Conservation (phyloP, 2,113 vertebrate genomes). For the Formicarius rufipectus region DNA sequence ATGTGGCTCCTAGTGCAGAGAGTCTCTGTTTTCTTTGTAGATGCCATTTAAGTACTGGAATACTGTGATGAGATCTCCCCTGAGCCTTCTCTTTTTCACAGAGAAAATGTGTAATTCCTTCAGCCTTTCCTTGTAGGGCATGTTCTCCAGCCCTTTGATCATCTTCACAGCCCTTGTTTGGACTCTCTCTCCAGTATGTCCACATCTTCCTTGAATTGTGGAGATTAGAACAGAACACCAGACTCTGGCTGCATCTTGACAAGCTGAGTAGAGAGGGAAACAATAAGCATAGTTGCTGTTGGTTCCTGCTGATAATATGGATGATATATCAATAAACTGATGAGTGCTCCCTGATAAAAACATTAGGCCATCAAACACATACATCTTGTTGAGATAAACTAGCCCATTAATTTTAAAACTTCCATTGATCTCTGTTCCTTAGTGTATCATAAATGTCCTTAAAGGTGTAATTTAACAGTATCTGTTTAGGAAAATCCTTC, state of each 20-base stretch:
- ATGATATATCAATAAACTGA: not conserved
- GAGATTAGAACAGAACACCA: not conserved
- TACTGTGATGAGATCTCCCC: not conserved
- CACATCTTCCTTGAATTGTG: not conserved
- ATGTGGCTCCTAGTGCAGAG: not conserved
- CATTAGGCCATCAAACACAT: not conserved
- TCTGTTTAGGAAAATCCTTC: not conserved
- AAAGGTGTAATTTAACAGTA: not conserved
- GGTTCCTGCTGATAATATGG: not conserved
- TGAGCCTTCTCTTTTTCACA: not conserved
- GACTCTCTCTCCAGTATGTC: not conserved
- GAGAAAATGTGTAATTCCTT: not conserved
- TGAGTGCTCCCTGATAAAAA: not conserved
- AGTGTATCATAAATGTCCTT: not conserved
- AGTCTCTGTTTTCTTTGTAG: not conserved
- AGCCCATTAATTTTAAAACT: not conserved
- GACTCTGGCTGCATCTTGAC: not conserved
- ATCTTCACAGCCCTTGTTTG: not conserved
- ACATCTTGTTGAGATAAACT: not conserved
- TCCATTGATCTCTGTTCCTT: not conserved
- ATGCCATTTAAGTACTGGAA: not conserved
- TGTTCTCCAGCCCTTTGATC: not conserved
- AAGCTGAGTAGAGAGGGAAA: not conserved
- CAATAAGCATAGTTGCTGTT: not conserved
- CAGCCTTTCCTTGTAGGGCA: not conserved